Percentiles rank a stretch among this genome's conserved stretches.
phyloP scores from a whole-genome alignment of 2,888 invertebrate genomes.

The Drosophila colorata region DNA sequence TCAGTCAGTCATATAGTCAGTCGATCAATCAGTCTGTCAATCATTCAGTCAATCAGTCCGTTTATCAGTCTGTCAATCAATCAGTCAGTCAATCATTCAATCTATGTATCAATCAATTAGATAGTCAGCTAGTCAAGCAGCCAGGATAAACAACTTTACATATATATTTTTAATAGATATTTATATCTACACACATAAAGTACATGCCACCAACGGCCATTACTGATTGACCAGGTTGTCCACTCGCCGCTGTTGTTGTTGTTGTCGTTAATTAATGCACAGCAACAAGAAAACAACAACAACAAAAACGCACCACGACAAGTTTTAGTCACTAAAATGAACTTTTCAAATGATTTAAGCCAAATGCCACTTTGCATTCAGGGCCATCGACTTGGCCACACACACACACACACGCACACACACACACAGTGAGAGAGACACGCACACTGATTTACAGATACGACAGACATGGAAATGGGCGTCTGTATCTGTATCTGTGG shows the following conservation, averaged over 20 bases:
- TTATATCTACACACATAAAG: constrained; percentile 1
- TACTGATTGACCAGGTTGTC: constrained; percentile 47
- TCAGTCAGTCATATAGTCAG: too few species aligned
- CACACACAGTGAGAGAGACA: not conserved
- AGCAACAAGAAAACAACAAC: constrained; percentile 44
- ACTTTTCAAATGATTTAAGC: constrained; percentile 72
- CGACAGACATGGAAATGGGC: constrained; percentile 54
- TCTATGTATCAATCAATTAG: not conserved
- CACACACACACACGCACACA: constrained; percentile 33
- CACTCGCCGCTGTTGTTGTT: constrained; percentile 20
- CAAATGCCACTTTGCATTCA: constrained; percentile 71
- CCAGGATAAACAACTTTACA: too few species aligned
- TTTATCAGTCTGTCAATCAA: too few species aligned
- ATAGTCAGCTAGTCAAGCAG: too few species aligned
- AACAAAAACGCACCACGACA: constrained; percentile 63
- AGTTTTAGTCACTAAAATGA: constrained; percentile 71
- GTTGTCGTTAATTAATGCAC: constrained; percentile 72
- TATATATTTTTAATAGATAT: not conserved
- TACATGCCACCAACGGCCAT: constrained; percentile 34
- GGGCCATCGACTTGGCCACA: constrained; percentile 70
- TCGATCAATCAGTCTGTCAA: too few species aligned
- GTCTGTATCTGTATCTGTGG: constrained; percentile 29
- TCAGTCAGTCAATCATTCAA: too few species aligned
- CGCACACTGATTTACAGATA: constrained; percentile 15
- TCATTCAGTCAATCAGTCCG: too few species aligned